Percentiles rank a stretch among this genome's conserved stretches.
phyloP scores from a whole-genome alignment of 64 coral and sea anemone genomes.

The Actinia equina region DNA sequence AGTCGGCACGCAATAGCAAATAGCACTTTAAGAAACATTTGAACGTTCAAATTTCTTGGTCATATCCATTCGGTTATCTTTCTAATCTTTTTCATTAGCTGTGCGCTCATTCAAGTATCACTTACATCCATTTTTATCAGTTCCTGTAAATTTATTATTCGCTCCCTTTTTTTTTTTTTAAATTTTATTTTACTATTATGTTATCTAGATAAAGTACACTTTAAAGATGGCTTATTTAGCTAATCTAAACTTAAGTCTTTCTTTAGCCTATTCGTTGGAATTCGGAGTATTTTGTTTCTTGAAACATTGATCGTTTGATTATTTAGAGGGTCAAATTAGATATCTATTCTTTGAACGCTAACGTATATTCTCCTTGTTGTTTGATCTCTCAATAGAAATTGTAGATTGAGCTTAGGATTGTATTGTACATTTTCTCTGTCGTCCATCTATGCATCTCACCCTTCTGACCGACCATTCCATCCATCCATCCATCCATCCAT shows the following conservation, averaged over 20 bases:
- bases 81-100: not conserved
- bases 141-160: not conserved
- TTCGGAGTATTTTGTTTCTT: not conserved
- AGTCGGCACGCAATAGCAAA: not conserved
- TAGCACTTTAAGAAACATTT: not conserved
- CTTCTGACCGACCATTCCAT: too few relatives aligned
- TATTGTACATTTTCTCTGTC: not conserved
- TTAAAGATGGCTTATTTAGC: not conserved
- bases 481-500: not conserved
- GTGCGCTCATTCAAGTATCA: slow-evolving; percentile 3
- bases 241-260: not conserved
- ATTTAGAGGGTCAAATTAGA: too few relatives aligned
- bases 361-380: too few relatives aligned
- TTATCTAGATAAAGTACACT: not conserved
- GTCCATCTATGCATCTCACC: not conserved
- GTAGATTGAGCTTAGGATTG: not conserved
- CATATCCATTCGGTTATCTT: not conserved
- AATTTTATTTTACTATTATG: not conserved
- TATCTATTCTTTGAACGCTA: too few relatives aligned
- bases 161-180: not conserved
- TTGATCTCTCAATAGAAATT: too few relatives aligned
- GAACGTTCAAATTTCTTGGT: not conserved
- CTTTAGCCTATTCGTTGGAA: not conserved
- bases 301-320: too few relatives aligned
- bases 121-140: not conserved